Percentiles rank a stretch among this genome's conserved stretches.
Evolutionary conservation across 1,140 invertebrate genomes (phyloP).

Genomic region (Venturia canescens): DNA sequence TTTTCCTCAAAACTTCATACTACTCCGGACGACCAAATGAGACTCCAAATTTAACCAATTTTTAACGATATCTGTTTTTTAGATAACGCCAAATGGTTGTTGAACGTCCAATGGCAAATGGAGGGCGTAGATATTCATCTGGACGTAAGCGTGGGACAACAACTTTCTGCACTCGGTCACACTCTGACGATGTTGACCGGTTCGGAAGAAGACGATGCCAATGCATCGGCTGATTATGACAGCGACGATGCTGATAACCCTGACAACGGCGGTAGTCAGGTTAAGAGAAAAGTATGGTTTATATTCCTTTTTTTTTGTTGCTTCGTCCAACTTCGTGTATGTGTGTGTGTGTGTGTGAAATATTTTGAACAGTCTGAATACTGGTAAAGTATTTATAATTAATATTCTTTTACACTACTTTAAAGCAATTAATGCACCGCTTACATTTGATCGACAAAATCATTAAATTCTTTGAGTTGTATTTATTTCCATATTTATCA

Average conservation of each 20-base stretch:
- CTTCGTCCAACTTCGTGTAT: conserved; percentile 19
- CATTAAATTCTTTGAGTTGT: too few species aligned
- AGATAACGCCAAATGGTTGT: conserved; percentile 98
- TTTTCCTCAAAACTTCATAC: not conserved
- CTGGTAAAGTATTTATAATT: conserved; percentile 56
- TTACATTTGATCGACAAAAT: too few species aligned
- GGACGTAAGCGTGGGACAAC: conserved; percentile 97
- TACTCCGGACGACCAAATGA: not conserved
- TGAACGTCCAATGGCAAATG: conserved; percentile 99
- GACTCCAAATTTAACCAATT: not conserved
- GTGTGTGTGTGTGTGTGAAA: conserved; percentile 10
- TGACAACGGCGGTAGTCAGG: conserved; percentile 79
- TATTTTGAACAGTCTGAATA: conserved; percentile 24
- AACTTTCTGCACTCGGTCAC: conserved; percentile 93
- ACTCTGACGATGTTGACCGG: conserved; percentile 96
- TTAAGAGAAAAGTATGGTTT: conserved; percentile 74
- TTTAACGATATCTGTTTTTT: conserved; percentile 1
- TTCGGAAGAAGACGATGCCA: conserved; percentile 88
- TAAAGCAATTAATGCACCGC: too few species aligned
- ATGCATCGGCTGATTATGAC: conserved; percentile 84
- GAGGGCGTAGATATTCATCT: conserved; percentile 98
- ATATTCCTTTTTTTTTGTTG: conserved; percentile 61
- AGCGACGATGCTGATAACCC: conserved; percentile 87
- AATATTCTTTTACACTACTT: not conserved
- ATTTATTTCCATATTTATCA: too few species aligned